phyloP scores from a whole-genome alignment of 2,888 invertebrate genomes.

The Oxytorus armatus region DNA sequence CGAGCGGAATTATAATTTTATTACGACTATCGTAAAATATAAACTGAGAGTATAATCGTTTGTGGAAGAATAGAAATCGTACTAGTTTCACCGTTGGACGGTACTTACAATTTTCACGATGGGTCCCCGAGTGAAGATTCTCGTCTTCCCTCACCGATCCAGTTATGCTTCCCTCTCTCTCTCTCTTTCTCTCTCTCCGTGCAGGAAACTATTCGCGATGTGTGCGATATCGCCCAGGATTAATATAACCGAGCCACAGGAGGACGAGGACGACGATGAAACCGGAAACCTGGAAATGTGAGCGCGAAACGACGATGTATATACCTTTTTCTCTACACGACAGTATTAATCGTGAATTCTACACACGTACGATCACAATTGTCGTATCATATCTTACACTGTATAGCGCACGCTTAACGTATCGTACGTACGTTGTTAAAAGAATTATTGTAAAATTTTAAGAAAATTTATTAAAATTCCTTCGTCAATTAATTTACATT shows the following conservation, averaged over 20 bases:
- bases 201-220: constrained; percentile 21
- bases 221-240: constrained; percentile 35
- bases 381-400: constrained; percentile 68
- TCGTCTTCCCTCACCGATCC: constrained; percentile 41
- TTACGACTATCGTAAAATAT: constrained; percentile 40
- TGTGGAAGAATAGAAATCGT: constrained; percentile 47
- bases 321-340: constrained; percentile 56
- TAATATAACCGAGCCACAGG: constrained; percentile 38
- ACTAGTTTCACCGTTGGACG: constrained; percentile 44
- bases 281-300: constrained; percentile 73
- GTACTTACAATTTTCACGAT: constrained; percentile 15
- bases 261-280: constrained; percentile 65
- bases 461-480: constrained; percentile 13
- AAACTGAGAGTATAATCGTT: constrained; percentile 44
- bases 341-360: constrained; percentile 72
- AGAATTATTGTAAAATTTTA: neutral
- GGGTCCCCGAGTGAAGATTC: constrained; percentile 5
- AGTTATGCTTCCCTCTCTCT: constrained; percentile 55
- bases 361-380: constrained; percentile 74
- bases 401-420: constrained; percentile 4
- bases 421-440: neutral
- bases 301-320: constrained; percentile 47
- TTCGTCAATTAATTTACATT: no score
- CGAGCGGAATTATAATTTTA: constrained; percentile 47
- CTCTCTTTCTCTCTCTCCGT: no score